Conservation (phyloP, 2,797 vertebrate genomes). For the Hapalemur alaotrensis region DNA sequence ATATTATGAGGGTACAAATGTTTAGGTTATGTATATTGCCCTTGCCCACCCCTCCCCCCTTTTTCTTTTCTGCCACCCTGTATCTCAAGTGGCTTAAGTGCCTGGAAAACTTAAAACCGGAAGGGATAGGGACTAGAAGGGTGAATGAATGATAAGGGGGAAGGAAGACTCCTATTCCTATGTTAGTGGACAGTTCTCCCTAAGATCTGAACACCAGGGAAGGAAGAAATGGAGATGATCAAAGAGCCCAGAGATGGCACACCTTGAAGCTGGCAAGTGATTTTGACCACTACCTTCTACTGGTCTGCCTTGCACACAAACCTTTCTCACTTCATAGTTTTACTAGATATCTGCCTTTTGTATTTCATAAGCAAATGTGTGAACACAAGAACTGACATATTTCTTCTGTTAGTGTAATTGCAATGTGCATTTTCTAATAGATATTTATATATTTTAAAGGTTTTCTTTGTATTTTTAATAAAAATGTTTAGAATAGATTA, state of each 20-base stretch:
- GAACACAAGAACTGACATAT: not conserved
- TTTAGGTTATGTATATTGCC: no score
- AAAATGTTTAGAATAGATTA: not conserved
- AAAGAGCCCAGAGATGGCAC: not conserved
- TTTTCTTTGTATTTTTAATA: slow-evolving; percentile 39
- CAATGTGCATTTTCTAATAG: not conserved
- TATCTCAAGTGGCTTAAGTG: not conserved
- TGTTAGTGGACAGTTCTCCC: not conserved
- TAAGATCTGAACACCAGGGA: not conserved
- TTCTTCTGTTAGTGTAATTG: not conserved
- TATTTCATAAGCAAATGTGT: not conserved
- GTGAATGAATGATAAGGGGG: not conserved
- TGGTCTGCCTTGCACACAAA: not conserved
- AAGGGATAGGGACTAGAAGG: not conserved
- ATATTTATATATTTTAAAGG: slow-evolving; percentile 9
- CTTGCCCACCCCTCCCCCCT: no score
- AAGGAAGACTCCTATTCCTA: not conserved
- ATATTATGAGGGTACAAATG: no score
- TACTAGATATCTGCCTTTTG: not conserved
- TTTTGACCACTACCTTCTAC: not conserved
- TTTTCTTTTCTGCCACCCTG: not conserved
- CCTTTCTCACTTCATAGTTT: not conserved
- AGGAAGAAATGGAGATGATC: not conserved
- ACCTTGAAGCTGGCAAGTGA: not conserved
- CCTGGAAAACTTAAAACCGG: slow-evolving; percentile 1